Evolutionary conservation across 2,888 invertebrate species (phyloP).

Genomic region (Trissolcus japonicus): DNA sequence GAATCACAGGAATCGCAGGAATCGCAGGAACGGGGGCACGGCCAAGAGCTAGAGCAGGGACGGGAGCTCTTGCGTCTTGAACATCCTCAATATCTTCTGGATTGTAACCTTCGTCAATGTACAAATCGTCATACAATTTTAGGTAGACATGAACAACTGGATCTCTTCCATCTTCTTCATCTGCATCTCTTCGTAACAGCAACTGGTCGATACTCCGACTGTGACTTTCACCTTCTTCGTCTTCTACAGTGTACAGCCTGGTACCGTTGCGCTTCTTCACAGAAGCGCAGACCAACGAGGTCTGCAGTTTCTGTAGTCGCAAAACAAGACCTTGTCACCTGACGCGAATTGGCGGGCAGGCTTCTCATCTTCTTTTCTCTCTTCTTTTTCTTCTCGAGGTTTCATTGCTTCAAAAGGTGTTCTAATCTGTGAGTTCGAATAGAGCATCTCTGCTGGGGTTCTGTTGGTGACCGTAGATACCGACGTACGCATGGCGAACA

Average conservation of each 20-base stretch:
- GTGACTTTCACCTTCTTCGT: neutral
- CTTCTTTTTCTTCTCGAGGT: neutral
- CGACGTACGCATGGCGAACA: constrained; percentile 18
- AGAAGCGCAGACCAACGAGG: constrained; percentile 5
- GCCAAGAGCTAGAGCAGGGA: neutral
- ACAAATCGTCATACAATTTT: neutral
- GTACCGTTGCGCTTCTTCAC: neutral
- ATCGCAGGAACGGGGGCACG: neutral
- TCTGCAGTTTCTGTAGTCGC: constrained; percentile 1
- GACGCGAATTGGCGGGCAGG: neutral
- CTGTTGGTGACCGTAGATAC: neutral
- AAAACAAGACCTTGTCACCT: constrained; percentile 1
- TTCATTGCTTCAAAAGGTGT: no score
- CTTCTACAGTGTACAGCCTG: constrained; percentile 1
- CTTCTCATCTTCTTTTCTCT: neutral
- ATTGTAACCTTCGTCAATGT: neutral
- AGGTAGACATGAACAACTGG: no score
- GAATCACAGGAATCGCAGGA: neutral
- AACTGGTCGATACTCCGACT: constrained; percentile 12
- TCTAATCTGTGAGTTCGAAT: neutral
- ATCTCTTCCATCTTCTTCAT: neutral
- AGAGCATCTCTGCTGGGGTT: constrained; percentile 11
- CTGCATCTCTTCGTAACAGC: neutral
- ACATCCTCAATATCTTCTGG: no score
- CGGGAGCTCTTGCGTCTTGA: no score